phyloP scores from a whole-genome alignment of 1,140 invertebrate genomes.

The Danaus melanippus region DNA sequence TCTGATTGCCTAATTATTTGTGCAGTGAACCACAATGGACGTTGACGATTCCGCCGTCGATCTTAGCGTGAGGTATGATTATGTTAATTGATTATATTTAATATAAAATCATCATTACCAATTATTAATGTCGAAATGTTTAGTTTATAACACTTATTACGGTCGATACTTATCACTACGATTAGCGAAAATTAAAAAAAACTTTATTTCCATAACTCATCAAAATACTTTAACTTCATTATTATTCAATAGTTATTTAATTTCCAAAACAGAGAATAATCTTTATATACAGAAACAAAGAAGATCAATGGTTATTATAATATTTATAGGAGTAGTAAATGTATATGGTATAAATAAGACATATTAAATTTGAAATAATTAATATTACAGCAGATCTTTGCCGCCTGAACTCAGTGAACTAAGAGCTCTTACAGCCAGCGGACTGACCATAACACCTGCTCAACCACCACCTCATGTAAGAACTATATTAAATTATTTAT shows the following conservation, averaged over 20 bases:
- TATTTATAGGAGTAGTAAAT: conserved; percentile 4
- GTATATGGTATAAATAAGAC: conserved; percentile 11
- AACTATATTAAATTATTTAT: neutral
- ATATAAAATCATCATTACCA: conserved; percentile 6
- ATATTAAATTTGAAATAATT: conserved; percentile 16
- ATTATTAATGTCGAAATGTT: neutral
- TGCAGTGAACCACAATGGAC: conserved; percentile 70
- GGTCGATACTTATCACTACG: too few species aligned
- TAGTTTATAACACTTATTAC: too few species aligned
- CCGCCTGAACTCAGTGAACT: conserved; percentile 68
- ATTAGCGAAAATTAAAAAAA: too few species aligned
- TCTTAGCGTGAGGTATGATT: conserved; percentile 81
- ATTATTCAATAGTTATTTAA: conserved; percentile 1
- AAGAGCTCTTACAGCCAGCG: conserved; percentile 65
- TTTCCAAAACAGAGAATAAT: neutral
- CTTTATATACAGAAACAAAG: neutral
- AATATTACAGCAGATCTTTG: conserved; percentile 44
- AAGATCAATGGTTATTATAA: neutral
- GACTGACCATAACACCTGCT: conserved; percentile 69
- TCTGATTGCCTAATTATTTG: conserved; percentile 38
- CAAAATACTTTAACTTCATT: too few species aligned
- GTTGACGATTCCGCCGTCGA: conserved; percentile 81
- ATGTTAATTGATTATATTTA: conserved; percentile 9
- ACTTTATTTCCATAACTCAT: too few species aligned
- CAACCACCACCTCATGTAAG: conserved; percentile 69